A percentile compares a stretch with the other conserved stretches of the same genome.
Conservation (phyloP, 1,140 invertebrate species). For the Notospermus geniculatus region DNA sequence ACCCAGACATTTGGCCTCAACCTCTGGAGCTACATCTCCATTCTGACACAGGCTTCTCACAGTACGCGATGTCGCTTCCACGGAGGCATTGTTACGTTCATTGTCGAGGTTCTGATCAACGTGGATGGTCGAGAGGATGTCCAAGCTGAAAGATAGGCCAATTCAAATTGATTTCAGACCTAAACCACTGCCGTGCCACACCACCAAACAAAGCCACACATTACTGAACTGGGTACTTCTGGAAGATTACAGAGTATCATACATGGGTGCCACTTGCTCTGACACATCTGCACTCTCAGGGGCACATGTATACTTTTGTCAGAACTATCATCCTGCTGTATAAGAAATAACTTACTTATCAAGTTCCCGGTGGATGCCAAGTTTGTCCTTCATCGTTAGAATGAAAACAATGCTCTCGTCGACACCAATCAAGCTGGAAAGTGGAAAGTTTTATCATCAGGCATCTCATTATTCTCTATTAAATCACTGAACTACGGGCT, state of each 20-base stretch:
- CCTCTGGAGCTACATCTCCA: conserved; percentile 36
- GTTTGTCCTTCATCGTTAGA: conserved; percentile 41
- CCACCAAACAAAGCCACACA: too few relatives aligned
- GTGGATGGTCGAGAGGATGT: conserved; percentile 41
- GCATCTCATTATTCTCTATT: too few relatives aligned
- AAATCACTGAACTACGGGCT: too few relatives aligned
- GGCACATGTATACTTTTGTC: not conserved
- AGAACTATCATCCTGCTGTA: not conserved
- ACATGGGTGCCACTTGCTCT: too few relatives aligned
- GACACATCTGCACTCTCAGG: too few relatives aligned
- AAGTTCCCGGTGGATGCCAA: conserved; percentile 44
- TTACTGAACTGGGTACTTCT: too few relatives aligned
- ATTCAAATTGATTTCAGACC: not conserved
- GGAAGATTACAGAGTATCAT: too few relatives aligned
- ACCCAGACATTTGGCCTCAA: conserved; percentile 26
- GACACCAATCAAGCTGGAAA: conserved; percentile 34
- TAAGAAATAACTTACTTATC: conserved; percentile 40
- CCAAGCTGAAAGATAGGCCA: conserved; percentile 28
- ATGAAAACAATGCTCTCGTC: conserved; percentile 47
- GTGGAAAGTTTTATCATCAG: too few relatives aligned
- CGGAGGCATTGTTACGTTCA: conserved; percentile 35
- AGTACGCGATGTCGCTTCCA: conserved; percentile 26
- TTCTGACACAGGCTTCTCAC: conserved; percentile 38
- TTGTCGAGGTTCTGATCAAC: conserved; percentile 43
- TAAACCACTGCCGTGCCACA: not conserved